Evolutionary conservation across 1,140 invertebrate species (phyloP), one percentile per base, ranked within the genome.

Genomic region (Nomia melanderi): DNA sequence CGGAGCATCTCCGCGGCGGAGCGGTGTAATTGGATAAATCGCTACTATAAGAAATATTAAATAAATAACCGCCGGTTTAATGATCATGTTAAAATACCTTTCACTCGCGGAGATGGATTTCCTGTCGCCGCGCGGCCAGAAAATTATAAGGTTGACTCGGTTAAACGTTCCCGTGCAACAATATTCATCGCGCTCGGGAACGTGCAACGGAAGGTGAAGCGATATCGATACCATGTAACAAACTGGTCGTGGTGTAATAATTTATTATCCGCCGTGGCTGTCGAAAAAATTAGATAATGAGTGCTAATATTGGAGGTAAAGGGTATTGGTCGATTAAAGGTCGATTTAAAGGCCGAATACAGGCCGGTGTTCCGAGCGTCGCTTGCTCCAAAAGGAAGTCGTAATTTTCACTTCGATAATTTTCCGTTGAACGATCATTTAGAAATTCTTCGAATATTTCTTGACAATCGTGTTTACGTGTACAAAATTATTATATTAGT

Each of bases 21-120:
- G 11, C 12, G 14, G 11, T 44, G 14, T 53, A 25, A 53, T 53
- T 2, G 2, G 20, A 8, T 25, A 25, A 25, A 53, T 25, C 25
- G 9, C n/a, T 23, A 23, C n/a, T 7, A 25, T 8, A 3, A 11
- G 50, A 11, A 12, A 11, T n/a, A 50, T n/a, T 53, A 9, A 11
- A 25, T 25, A 25, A 53, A 39, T 7, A 54, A 14, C 17, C 17
- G 23, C 8, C 6, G 33, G 39, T 14, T 6, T 11, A 27, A 47
- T 47, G 44, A 60, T 59, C n/a, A 23, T 31, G 41, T 71, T 71
- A 60, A 71, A 33, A 23, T 31, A 60, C 39, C 39, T 60, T 71
- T 60, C 29, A 59, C 20, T 3, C 5, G 27, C 12, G 53, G 1
- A 57, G 29, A 53, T 56, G 2, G 27, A 59, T 59, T 70, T 59